Base-by-base conservation (phyloP, 2,113 vertebrate genomes). In the Erythrocercus mccallii region DNA sequence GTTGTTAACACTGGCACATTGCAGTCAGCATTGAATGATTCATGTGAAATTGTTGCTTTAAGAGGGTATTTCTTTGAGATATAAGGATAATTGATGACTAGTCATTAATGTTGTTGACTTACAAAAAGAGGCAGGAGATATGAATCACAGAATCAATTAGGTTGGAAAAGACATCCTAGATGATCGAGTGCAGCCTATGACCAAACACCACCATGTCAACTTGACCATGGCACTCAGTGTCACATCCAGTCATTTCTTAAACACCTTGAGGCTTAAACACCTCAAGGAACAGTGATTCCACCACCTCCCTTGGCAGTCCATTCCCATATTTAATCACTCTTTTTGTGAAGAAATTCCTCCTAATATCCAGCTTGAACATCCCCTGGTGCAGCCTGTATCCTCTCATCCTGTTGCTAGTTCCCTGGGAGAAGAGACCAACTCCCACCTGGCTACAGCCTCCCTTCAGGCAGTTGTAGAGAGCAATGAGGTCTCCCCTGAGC, bases 351-450 rank as follows among this genome's bases (percentile, higher is more conserved):
- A 60, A 53, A 45, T 53, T 58, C 33, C 60, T 81, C 24, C 38
- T 60, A 21, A 68, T 38, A 3, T 74, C 23, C 16, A 60, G 10
- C 20, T 65, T 66, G 33, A 73, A 45, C 20, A 37, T 21, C 13
- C 28, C 33, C 15, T 44, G 44, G 6, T 58, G 38, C 8, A 74
- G 13, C 20, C 7, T 64, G 3, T 45, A 4, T 38, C 33, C 38
- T 66, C 6, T 53, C 9, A 51, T 60, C n/a, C 38, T 66, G 24
- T n/a, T 42, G 23, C 27, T 72, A 0, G 15, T 17, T 66, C 12
- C 69, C 33, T 45, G 19, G 0, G 5, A 73, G 33, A 66, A 81
- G 33, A 81, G 19, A 8, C 11, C 4, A 4, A 6, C 9, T 1
- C 23, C 28, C 8, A 12, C 19, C 13, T 12, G 24, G 33, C 20